Evolutionary conservation across 2,888 invertebrate genomes (phyloP), one percentile per base, ranked within the genome.

Genomic region (Heliconius ismenius): DNA sequence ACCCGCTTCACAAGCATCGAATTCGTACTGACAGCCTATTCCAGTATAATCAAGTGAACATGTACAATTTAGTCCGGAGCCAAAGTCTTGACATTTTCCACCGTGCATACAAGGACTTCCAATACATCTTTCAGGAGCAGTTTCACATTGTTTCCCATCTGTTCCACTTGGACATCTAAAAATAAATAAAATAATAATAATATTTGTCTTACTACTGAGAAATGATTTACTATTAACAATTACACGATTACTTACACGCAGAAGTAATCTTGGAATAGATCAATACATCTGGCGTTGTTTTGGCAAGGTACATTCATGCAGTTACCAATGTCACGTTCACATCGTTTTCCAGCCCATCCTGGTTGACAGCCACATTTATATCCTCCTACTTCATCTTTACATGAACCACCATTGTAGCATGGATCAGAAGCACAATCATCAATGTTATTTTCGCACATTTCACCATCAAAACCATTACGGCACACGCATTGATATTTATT

Each of bases 91-190:
- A 84, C 99, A 99, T 87, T 97, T 97, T 74, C 99, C 99, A 68
- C 97, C 98, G 85, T 99, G 98, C 98, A 98, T 98, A 88, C 99
- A 99, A 7, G 98, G 98, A 85, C 97, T 97, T 39, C 98, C 98
- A 79, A 98, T 97, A 87, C 98, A 98, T 81, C 99, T 96, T 91
- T 99, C 98, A 4, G 99, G 99, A 0, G 99, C 98, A 0, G 98
- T 98, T 92, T 99, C 98, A 89, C 99, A 99, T 88, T 98, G 97
- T 90, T 99, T 98, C 15, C 99, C 99, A 86, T 98, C 98, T 1
- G 98, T 99, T 83, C 99, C 98, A 81, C 98, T 98, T 68, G 98
- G 98, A 86, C 98, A 98, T 13, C 97, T 97, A 74, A 88, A 88
- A 78, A 73, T 74, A 77, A 76, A 65, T 13, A 24, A 10, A 58